Evolutionary conservation across 2,113 vertebrate species (phyloP), one percentile per base, ranked within the genome.

Genomic region (Menidia beryllina): DNA sequence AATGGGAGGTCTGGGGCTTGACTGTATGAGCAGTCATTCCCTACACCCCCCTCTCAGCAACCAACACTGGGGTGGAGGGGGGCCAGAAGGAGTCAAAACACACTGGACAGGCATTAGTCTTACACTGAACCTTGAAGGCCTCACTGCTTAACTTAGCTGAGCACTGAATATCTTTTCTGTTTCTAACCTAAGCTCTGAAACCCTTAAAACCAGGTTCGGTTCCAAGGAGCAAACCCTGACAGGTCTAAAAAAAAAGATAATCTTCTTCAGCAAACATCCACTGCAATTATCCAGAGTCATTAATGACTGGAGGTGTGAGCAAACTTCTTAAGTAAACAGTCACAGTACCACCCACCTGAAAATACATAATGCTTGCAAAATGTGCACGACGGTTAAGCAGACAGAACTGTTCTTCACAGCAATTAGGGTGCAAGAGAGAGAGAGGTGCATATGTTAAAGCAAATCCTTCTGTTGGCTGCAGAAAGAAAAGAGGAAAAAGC

Each of bases 221-320:
- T 77, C 61, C 47, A 6, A 54, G 36, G 55, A 73, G 69, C 83
- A 69, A 83, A 79, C 77, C 57, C 73, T 13, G 53, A 86, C 89
- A 81, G 56, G 49, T 45, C 63, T 79, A 59, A 66, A 12, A 67
- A 12, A 67, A 34, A 72, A 79, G 78, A 87, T 79, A 83, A 86
- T 90, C 76, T 89, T 78, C 84, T 73, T 86, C 65, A 59, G 67
- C 85, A 89, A 87, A 86, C 75, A 82, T 54, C 54, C 66, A 51
- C 78, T 53, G 83, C 81, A 87, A 92, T 86, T 86, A 90, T 82
- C 80, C 25, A 2, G 54, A 82, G 79, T 88, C 88, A 82, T 89
- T 88, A 84, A 86, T 87, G 81, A 89, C 77, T 73, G 81, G 77
- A 86, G 86, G 77, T 86, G 89, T 75, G 85, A 80, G 86, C 72